Conservation (phyloP, 2,113 vertebrate genomes). For the Sus scrofa region T2T-Sscrofa CM000824.6:190798501-190799000, state of each 20-base stretch:
- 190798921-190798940: background rate
- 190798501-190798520: too few species aligned
- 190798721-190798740: background rate
- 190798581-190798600: too few species aligned
- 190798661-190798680: background rate
- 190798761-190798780: background rate
- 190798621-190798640: too few species aligned
- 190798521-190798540: too few species aligned
- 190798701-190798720: background rate
- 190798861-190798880: too few species aligned
- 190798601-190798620: too few species aligned
- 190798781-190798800: background rate
- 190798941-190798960: slow-evolving; percentile 42
- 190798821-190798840: background rate
- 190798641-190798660: background rate
- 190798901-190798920: background rate
- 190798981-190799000: slow-evolving; percentile 17
- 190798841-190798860: background rate
- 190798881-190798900: background rate
- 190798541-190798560: too few species aligned
- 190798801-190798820: background rate
- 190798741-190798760: background rate
- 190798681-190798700: background rate
- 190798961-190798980: background rate
- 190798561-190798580: too few species aligned